Percentiles rank a stretch among this genome's conserved stretches.
Evolutionary conservation across 2,113 vertebrate species (phyloP).

Genomic region (Eolophus roseicapilla): DNA sequence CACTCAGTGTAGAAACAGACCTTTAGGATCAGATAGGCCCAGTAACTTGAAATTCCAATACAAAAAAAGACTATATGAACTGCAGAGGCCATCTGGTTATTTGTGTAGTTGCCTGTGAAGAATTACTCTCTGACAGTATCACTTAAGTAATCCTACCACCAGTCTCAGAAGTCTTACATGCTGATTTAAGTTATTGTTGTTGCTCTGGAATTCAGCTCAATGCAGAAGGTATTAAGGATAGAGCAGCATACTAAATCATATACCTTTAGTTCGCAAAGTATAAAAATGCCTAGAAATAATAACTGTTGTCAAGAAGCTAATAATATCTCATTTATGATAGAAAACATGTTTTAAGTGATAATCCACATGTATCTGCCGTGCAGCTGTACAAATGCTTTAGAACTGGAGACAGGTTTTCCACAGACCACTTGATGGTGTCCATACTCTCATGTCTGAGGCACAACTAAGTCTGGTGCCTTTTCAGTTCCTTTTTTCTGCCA

Average conservation of each 20-base stretch:
- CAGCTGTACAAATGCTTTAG: not conserved
- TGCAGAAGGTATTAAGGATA: not conserved
- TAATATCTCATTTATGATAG: not conserved
- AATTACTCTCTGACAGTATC: not conserved
- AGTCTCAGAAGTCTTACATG: not conserved
- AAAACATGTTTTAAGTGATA: not conserved
- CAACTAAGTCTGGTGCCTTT: not conserved
- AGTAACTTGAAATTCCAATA: not conserved
- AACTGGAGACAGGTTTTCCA: not conserved
- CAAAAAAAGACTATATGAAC: not conserved
- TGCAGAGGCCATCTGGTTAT: not conserved
- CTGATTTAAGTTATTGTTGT: not conserved
- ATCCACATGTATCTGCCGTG: not conserved
- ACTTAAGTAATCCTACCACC: not conserved
- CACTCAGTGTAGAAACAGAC: not conserved
- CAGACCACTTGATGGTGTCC: not conserved
- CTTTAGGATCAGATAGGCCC: not conserved
- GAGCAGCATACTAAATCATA: not conserved
- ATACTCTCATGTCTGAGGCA: not conserved
- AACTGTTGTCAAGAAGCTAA: not conserved
- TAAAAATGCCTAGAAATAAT: not conserved
- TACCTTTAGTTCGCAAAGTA: not conserved
- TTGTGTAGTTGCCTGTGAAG: not conserved
- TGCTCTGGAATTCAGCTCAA: not conserved
- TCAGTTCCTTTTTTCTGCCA: not conserved